These are phyloP conservation scores for Cyphomyrmex costatus DNA, from an alignment of 1,140 invertebrate species.

Conservation along the genomic window DNA sequence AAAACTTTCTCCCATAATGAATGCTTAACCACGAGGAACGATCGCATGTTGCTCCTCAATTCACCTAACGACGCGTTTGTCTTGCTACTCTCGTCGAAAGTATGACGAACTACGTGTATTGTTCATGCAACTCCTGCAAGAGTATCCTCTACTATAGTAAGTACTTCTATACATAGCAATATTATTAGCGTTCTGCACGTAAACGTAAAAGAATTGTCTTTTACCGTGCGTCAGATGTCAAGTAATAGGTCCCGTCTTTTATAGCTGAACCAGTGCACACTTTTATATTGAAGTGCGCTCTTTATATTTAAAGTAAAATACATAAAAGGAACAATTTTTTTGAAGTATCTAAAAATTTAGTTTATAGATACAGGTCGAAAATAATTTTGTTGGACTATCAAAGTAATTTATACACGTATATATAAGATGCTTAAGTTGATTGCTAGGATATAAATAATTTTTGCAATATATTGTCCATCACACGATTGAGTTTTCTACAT, in stretches of 20 bases:
- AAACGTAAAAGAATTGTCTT: slow-evolving; percentile 22
- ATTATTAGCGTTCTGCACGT: slow-evolving; percentile 7
- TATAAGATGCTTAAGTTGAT: too few species aligned
- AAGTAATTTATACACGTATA: too few species aligned
- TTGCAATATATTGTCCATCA: too few species aligned
- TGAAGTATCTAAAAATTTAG: too few species aligned
- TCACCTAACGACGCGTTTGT: slow-evolving; percentile 4
- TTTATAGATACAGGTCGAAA: too few species aligned
- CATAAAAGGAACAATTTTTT: too few species aligned
- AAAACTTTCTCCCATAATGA: slow-evolving; percentile 52
- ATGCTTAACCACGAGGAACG: slow-evolving; percentile 31
- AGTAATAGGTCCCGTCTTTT: slow-evolving; percentile 7
- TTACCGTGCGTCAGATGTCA: not conserved
- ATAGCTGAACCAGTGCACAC: too few species aligned
- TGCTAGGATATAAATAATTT: too few species aligned
- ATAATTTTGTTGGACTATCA: too few species aligned
- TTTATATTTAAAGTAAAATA: too few species aligned
- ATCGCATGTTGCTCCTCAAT: slow-evolving; percentile 37
- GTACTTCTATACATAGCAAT: not conserved
- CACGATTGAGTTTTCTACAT: too few species aligned
- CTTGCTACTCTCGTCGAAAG: slow-evolving; percentile 19
- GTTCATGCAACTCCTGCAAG: not conserved
- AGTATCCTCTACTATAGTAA: not conserved
- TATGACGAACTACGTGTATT: not conserved
- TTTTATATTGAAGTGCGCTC: too few species aligned